These are phyloP conservation scores for Bungarus multicinctus DNA, from an alignment of 2,113 vertebrate genomes.

Conservation along the genomic window DNA sequence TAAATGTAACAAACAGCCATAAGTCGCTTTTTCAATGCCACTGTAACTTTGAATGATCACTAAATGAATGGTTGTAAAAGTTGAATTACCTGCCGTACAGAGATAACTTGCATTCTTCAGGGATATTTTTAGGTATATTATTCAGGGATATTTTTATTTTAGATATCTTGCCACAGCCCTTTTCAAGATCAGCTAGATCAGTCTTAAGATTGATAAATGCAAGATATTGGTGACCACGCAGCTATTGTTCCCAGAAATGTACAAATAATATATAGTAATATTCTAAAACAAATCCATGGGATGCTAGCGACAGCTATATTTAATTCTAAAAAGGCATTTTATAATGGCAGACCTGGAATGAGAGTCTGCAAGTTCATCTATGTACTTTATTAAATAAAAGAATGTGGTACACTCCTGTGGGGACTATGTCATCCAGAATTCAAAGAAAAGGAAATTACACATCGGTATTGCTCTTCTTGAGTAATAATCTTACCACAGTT, in stretches of 20 bases:
- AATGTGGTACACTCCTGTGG: neutral
- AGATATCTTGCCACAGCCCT: neutral
- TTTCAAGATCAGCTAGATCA: neutral
- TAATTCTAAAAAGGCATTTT: neutral
- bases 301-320: neutral
- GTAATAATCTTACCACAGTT: neutral
- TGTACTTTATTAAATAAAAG: neutral
- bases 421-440: neutral
- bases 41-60: neutral
- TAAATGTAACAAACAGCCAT: neutral
- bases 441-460: neutral
- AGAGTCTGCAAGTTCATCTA: neutral
- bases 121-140: neutral
- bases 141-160: neutral
- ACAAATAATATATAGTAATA: neutral
- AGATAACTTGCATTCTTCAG: neutral
- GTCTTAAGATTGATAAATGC: neutral
- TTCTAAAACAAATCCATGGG: neutral
- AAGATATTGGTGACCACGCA: neutral
- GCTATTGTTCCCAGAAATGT: neutral
- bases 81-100: neutral
- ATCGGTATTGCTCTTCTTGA: neutral
- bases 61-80: neutral
- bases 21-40: neutral
- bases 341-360: neutral